Percentiles rank a stretch among this genome's conserved stretches.
Conservation (phyloP, 2,113 vertebrate genomes). For the Charina bottae region DNA sequence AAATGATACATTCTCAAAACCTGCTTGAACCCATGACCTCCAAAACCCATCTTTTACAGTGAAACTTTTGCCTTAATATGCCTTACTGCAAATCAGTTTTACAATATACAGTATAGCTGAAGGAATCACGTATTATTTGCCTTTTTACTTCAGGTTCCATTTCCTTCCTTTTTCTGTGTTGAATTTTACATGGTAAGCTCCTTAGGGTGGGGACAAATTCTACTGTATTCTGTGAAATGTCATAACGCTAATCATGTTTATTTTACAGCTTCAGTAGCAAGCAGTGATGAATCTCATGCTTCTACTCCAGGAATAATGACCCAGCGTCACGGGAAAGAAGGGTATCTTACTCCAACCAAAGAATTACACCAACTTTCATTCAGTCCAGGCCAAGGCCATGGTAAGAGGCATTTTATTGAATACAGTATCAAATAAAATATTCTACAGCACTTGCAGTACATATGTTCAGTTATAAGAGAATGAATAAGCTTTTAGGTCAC, state of each 20-base stretch:
- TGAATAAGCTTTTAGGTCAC: background rate
- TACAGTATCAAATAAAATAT: constrained; percentile 20
- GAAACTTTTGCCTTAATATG: background rate
- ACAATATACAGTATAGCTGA: background rate
- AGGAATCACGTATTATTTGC: background rate
- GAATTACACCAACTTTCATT: constrained; percentile 81
- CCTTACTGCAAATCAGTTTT: background rate
- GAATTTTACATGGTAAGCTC: background rate
- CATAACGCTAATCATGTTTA: constrained; percentile 5
- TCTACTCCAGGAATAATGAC: constrained; percentile 91
- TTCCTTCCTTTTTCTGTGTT: background rate
- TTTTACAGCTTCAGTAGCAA: constrained; percentile 80
- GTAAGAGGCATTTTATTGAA: constrained; percentile 72
- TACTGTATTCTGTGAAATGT: background rate
- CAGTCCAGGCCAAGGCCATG: constrained; percentile 87
- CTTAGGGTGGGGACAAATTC: background rate
- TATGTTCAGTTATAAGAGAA: background rate
- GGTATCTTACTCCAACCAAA: constrained; percentile 85
- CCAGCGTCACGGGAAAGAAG: constrained; percentile 91
- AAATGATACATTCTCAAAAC: background rate
- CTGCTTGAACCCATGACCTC: background rate
- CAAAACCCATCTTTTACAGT: background rate
- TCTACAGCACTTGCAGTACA: background rate
- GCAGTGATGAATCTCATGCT: constrained; percentile 83
- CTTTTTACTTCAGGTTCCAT: background rate